Percentiles rank a stretch among this genome's conserved stretches.
Conservation (phyloP, 1,140 invertebrate species). For the Onthophagus taurus region DNA sequence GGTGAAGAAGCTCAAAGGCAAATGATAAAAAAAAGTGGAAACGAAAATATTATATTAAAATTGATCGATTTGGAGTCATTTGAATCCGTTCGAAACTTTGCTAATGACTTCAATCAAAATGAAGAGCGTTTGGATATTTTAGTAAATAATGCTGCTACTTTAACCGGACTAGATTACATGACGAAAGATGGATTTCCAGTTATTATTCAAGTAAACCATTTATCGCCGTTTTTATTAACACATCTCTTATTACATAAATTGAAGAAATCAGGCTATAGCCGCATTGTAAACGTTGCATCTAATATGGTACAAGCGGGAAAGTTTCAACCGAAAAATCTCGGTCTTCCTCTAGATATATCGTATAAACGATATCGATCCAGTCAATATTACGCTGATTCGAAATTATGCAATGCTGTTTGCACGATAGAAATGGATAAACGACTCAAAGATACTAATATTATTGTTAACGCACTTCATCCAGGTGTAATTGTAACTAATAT, state of each 20-base stretch:
- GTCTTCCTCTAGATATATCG: neutral
- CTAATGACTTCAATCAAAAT: neutral
- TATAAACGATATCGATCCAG: neutral
- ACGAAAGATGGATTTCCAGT: too few species aligned
- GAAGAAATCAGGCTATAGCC: neutral
- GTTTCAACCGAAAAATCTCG: too few species aligned
- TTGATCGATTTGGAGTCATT: neutral
- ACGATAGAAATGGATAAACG: neutral
- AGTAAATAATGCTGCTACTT: neutral
- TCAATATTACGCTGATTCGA: neutral
- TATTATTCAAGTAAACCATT: neutral
- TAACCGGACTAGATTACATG: neutral
- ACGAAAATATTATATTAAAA: constrained; percentile 43
- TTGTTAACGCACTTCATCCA: neutral
- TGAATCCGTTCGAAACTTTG: neutral
- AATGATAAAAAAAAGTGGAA: constrained; percentile 41
- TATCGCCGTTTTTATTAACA: neutral
- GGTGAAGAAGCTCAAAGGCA: constrained; percentile 55
- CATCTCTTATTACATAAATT: neutral
- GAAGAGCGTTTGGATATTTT: neutral
- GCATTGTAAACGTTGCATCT: neutral
- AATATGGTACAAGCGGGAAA: too few species aligned
- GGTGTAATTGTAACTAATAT: neutral
- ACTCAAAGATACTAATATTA: neutral
- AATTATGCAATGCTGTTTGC: neutral